Evolutionary conservation across 2,113 vertebrate genomes (phyloP).

Genomic region (Ochotona princeps): DNA sequence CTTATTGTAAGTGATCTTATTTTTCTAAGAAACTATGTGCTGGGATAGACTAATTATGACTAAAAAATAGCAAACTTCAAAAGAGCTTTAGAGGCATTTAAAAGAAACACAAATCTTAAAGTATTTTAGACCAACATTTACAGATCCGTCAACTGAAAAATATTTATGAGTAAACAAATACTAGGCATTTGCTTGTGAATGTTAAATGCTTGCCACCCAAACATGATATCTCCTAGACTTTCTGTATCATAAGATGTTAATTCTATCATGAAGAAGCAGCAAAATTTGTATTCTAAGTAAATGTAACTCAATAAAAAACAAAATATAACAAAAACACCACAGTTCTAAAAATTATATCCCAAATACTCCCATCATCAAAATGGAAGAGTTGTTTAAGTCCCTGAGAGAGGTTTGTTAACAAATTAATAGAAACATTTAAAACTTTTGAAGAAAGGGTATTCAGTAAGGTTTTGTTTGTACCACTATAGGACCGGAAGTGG

Average conservation of each 20-base stretch:
- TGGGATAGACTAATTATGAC: neutral
- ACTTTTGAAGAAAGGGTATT: neutral
- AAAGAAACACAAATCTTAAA: slow-evolving; percentile 16
- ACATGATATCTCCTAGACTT: neutral
- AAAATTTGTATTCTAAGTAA: neutral
- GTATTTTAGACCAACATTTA: slow-evolving; percentile 17
- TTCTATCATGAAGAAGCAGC: neutral
- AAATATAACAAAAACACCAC: neutral
- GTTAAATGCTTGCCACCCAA: slow-evolving; percentile 11
- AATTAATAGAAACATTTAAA: neutral
- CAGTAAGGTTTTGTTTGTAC: neutral
- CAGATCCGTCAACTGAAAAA: neutral
- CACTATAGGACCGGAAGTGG: neutral
- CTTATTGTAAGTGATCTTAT: slow-evolving; percentile 12
- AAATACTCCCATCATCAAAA: neutral
- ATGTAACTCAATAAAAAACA: neutral
- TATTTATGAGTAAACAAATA: slow-evolving; percentile 4
- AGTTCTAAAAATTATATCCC: neutral
- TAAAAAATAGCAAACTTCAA: neutral
- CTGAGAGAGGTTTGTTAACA: neutral
- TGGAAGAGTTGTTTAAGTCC: neutral
- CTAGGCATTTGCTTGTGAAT: neutral
- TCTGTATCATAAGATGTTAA: neutral
- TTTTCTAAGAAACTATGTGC: neutral
- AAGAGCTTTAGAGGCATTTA: neutral